Conservation (phyloP, 2,113 vertebrate species). For the Orcinus orca region DNA sequence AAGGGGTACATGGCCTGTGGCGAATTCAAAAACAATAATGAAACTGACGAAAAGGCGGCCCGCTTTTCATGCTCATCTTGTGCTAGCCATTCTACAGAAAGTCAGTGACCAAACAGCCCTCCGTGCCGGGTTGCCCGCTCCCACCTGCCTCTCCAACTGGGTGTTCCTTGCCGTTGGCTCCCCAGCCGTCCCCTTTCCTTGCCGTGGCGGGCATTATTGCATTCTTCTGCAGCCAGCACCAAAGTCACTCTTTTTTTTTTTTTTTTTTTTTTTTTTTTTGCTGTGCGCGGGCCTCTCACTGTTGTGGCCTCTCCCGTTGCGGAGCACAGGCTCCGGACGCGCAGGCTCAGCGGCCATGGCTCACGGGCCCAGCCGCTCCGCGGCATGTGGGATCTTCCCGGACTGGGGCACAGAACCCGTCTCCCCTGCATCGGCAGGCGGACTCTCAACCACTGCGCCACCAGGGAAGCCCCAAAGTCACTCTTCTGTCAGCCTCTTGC, state of each 20-base stretch:
- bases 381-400: too few relatives aligned
- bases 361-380: too few relatives aligned
- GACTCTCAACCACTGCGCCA: too few relatives aligned
- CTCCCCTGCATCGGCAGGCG: too few relatives aligned
- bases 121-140: background rate
- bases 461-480: background rate
- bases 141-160: background rate
- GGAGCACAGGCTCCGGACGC: too few relatives aligned
- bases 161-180: background rate
- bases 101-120: slow-evolving; percentile 8
- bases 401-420: too few relatives aligned
- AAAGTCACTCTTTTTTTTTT: background rate
- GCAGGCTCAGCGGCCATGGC: too few relatives aligned
- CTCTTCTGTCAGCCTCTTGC: background rate
- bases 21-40: slow-evolving; percentile 54
- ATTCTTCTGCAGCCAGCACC: background rate
- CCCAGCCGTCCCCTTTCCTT: too few relatives aligned
- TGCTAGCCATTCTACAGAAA: slow-evolving; percentile 3
- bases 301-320: too few relatives aligned
- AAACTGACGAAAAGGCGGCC: background rate
- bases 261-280: background rate
- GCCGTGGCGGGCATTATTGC: background rate
- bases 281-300: too few relatives aligned
- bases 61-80: slow-evolving; percentile 38
- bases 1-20: background rate